Base-by-base conservation (phyloP, 1,140 invertebrate genomes). In the Sitophilus oryzae region DNA sequence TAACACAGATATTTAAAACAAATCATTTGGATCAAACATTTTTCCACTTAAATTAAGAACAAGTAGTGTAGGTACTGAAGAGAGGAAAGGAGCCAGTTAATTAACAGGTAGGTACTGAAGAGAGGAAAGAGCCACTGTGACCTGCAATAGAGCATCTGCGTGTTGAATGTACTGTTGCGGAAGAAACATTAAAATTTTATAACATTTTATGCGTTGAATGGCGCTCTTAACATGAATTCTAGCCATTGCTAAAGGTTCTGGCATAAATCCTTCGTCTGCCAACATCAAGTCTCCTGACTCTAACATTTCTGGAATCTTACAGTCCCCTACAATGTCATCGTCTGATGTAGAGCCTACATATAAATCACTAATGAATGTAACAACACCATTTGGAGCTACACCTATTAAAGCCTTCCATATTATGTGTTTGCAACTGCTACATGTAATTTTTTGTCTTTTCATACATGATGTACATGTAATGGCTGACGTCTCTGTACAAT, bases 281-380 rank as follows among this genome's bases (percentile, higher is more conserved):
- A 55, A 42, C 4, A 55, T 18, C 23, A 55, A 49, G 30, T 55
- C 52, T 16, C 52, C 52, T 49, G 51, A n/a, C 19, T 53, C 43
- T 8, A 53, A 30, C n/a, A 22, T 10, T 20, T 35, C 21, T 36
- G 47, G 30, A 14, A 53, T 38, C 35, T 43, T 43, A 53, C 51
- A 46, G 21, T 53, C 42, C 38, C 38, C 36, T 6, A 47, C 43
- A 21, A 46, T 47, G 30, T 45, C 37, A 23, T 53, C 47, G 36
- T 53, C 51, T 11, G 51, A 53, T 46, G 42, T 46, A 18, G 44
- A 55, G 11, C 45, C 52, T 48, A 35, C n/a, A 48, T 55, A 48
- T 49, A 49, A 20, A 19, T 42, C 10, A 18, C 15, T 20, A n/a
- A 55, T 11, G 41, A n/a, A n/a, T n/a, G n/a, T n/a, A n/a, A n/a